Base-by-base conservation (phyloP, 1,140 invertebrate genomes). In the Acromyrmex heyeri region DNA sequence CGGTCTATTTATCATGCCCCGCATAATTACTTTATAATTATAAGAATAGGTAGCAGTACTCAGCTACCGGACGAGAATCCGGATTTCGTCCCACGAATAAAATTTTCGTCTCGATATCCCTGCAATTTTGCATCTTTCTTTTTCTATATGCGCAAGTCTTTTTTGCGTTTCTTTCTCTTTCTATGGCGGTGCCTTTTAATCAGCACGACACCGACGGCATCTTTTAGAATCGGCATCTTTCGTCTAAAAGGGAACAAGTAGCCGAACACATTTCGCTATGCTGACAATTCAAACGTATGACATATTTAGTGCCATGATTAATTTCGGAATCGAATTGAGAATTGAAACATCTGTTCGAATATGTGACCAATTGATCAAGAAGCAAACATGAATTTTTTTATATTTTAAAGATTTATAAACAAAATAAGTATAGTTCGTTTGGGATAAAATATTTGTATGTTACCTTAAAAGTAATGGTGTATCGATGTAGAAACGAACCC, bases 401-500 rank as follows among this genome's bases (percentile, higher is more conserved):
- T 48, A 44, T 62, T 62, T 27, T 2, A 24, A 62, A 16, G 10
- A n/a, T 27, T 7, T 38, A 57, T 24, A 10, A 7, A 38, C 8
- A 34, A 44, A 24, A 24, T 67, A n/a, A n/a, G 30, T 30, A 14
- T 30, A 57, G 3, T 12, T 21, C 12, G 8, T 44, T 83, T 48
- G 3, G 0, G 21, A 50, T 14, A 65, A 55, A 44, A 38, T 53
- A 83, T 64, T 53, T 57, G 12, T 53, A 18, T 65, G 95, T 95
- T 95, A 97, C 96, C 98, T 97, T 92, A 99, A 96, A 73, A 98
- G 96, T 87, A 97, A 96, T 67, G 97, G 97, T 92, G 97, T 97
- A 95, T 99, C 98, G 86, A 99, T 97, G 95, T 99, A 99, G 95
- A 98, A 99, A 94, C 99, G 98, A 90, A 99, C 98, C 88, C 98